Conservation (phyloP, 2,797 vertebrate genomes). For the Eremophila alpestris region DNA sequence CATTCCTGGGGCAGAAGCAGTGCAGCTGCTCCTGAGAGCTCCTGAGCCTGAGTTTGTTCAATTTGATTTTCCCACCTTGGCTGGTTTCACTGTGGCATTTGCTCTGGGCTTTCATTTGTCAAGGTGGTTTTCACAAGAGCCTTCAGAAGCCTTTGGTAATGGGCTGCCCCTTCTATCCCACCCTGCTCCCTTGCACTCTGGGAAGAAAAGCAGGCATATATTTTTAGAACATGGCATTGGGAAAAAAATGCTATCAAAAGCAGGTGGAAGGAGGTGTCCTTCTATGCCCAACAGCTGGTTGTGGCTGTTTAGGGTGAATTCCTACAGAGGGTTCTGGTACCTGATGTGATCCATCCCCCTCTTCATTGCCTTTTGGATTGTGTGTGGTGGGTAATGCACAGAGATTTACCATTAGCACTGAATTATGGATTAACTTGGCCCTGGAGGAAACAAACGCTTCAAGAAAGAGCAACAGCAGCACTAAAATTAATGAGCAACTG, state of each 20-base stretch:
- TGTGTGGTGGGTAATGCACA: neutral
- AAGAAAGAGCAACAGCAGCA: slow-evolving; percentile 10
- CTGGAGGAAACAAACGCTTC: neutral
- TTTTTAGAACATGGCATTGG: neutral
- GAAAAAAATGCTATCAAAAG: neutral
- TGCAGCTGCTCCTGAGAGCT: neutral
- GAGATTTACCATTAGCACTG: neutral
- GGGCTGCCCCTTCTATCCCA: neutral
- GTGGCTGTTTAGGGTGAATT: neutral
- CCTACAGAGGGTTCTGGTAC: neutral
- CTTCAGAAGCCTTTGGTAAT: neutral
- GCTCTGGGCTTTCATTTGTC: neutral
- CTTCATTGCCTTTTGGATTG: neutral
- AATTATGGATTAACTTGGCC: slow-evolving; percentile 45
- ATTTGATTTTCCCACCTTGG: neutral
- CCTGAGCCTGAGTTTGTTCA: neutral
- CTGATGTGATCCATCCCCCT: neutral
- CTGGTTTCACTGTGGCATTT: neutral
- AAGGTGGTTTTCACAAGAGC: neutral
- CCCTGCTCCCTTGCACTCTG: neutral
- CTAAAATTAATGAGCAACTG: slow-evolving; percentile 22
- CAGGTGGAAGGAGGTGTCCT: neutral
- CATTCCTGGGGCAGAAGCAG: neutral
- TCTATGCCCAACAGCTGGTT: neutral
- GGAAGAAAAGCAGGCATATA: neutral